Evolutionary conservation across 2,888 invertebrate genomes (phyloP).

Genomic region (Abrostola tripartita): DNA sequence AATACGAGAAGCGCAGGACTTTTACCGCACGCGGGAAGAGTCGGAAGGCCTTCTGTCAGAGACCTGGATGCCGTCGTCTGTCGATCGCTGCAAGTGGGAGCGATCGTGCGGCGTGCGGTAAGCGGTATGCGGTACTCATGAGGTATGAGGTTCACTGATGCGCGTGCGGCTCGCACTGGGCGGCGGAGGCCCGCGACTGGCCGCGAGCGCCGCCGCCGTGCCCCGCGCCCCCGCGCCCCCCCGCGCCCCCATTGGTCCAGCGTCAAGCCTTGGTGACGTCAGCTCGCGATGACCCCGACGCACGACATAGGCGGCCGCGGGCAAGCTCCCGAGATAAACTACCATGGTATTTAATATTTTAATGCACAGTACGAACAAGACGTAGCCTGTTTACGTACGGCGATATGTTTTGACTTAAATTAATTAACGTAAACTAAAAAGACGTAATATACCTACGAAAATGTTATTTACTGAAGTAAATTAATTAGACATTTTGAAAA

Average conservation of each 20-base stretch:
- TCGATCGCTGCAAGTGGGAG: constrained; percentile 81
- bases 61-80: constrained; percentile 36
- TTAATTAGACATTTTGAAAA: too few relatives aligned
- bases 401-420: too few relatives aligned
- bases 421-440: too few relatives aligned
- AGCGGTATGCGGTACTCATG: constrained; percentile 59
- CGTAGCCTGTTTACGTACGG: too few relatives aligned
- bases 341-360: constrained; percentile 23
- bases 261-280: constrained; percentile 80
- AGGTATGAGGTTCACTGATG: constrained; percentile 59
- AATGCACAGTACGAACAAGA: constrained; percentile 7
- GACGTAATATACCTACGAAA: too few relatives aligned
- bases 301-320: constrained; percentile 53
- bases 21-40: constrained; percentile 33
- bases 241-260: constrained; percentile 69
- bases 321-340: constrained; percentile 10
- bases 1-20: constrained; percentile 26
- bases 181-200: constrained; percentile 77
- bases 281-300: constrained; percentile 67
- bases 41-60: constrained; percentile 21
- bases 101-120: constrained; percentile 75
- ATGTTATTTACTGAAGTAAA: too few relatives aligned
- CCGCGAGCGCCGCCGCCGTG: constrained; percentile 68
- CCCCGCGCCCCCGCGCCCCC: constrained; percentile 56
- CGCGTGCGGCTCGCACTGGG: constrained; percentile 74